Percentiles rank a stretch among this genome's conserved stretches.
phyloP scores from a whole-genome alignment of 1,140 invertebrate species.

The Neuroterus valhalla region DNA sequence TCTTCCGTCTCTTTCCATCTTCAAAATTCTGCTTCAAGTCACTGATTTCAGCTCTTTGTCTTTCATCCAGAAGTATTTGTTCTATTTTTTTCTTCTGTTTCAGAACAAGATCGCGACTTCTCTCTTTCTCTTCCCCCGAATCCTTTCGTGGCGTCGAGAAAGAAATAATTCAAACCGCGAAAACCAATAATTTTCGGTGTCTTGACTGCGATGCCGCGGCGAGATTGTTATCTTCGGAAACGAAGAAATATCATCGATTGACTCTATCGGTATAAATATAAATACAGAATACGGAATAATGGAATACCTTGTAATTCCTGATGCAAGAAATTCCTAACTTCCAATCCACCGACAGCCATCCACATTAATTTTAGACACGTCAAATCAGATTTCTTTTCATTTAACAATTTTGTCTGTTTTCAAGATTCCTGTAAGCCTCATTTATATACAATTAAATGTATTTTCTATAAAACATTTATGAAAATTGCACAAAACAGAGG shows the following conservation, averaged over 20 bases:
- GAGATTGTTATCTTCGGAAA: slow-evolving; percentile 54
- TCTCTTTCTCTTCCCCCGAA: slow-evolving; percentile 9
- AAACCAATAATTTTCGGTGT: slow-evolving; percentile 60
- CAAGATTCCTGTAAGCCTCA: not conserved
- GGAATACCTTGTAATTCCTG: slow-evolving; percentile 38
- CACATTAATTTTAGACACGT: not conserved
- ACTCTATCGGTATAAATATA: slow-evolving; percentile 36
- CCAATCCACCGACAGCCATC: not conserved
- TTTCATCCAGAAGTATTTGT: slow-evolving; percentile 1
- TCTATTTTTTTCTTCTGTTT: slow-evolving; percentile 25
- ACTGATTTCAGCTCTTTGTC: not conserved
- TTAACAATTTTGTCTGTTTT: not conserved
- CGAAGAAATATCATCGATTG: slow-evolving; percentile 53
- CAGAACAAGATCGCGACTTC: slow-evolving; percentile 7
- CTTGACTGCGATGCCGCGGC: slow-evolving; percentile 13
- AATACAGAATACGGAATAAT: slow-evolving; percentile 44
- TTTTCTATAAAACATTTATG: too few relatives aligned
- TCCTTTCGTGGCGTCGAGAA: slow-evolving; percentile 37
- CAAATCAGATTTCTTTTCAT: slow-evolving; percentile 9
- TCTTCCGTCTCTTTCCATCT: not conserved
- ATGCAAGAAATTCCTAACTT: slow-evolving; percentile 7
- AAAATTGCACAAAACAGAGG: too few relatives aligned
- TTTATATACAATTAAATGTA: too few relatives aligned
- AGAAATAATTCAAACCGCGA: slow-evolving; percentile 59
- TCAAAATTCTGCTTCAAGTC: not conserved